These are phyloP conservation scores for Hartigia nigra DNA, from an alignment of 2,888 invertebrate genomes.

Conservation along the genomic window DNA sequence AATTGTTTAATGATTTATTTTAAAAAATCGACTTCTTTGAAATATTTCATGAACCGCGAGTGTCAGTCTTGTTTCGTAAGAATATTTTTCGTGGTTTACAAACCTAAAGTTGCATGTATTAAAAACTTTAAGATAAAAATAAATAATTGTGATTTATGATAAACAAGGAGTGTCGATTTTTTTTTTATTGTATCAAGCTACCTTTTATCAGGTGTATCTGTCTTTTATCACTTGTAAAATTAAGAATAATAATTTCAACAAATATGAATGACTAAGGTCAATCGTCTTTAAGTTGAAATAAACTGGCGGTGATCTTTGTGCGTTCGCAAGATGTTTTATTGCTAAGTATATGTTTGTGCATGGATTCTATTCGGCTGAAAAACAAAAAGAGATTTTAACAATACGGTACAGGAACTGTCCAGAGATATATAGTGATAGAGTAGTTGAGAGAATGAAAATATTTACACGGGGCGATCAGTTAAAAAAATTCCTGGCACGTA, in stretches of 20 bases:
- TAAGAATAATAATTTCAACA: neutral
- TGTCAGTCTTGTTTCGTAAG: no score
- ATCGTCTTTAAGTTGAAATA: neutral
- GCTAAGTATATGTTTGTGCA: neutral
- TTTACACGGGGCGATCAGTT: neutral
- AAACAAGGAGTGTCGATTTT: neutral
- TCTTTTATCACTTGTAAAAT: neutral
- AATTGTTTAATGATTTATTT: conserved; percentile 29
- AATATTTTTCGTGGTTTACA: no score
- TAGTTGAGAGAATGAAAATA: neutral
- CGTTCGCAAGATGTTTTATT: neutral
- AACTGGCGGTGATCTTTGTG: no score
- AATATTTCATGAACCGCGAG: neutral
- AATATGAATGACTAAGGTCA: neutral
- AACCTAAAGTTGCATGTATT: no score
- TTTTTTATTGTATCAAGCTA: no score
- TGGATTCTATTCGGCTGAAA: neutral
- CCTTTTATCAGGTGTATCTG: no score
- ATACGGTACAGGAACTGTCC: neutral
- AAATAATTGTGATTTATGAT: neutral
- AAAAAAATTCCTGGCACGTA: neutral
- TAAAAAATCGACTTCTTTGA: neutral
- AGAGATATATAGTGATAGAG: neutral
- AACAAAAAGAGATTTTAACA: neutral
- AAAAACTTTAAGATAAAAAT: neutral